These are phyloP conservation scores for Luperina nickerlii DNA, from an alignment of 2,888 invertebrate species.

Conservation along the genomic window DNA sequence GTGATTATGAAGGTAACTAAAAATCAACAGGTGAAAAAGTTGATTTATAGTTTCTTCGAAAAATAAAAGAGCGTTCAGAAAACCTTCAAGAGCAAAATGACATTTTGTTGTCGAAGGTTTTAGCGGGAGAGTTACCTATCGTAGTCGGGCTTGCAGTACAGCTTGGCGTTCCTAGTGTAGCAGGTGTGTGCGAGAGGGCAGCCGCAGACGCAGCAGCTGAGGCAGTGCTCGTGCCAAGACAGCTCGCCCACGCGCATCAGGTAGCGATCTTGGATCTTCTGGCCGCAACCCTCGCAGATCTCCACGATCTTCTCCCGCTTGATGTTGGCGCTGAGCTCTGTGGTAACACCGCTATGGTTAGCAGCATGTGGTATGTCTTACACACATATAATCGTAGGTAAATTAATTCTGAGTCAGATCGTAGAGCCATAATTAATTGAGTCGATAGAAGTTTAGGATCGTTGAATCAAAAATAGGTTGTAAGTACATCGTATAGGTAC, in stretches of 20 bases:
- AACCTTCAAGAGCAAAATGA: slow-evolving; percentile 35
- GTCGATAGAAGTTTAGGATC: background rate
- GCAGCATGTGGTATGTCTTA: slow-evolving; percentile 76
- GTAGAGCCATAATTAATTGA: background rate
- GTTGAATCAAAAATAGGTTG: slow-evolving; percentile 1
- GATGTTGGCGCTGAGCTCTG: slow-evolving; percentile 90
- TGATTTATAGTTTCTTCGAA: slow-evolving; percentile 7
- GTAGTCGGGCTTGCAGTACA: slow-evolving; percentile 99
- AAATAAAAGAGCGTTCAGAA: background rate
- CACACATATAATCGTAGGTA: slow-evolving; percentile 1
- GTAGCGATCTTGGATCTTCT: slow-evolving; percentile 98
- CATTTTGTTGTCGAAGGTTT: slow-evolving; percentile 28
- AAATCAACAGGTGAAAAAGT: slow-evolving; percentile 2
- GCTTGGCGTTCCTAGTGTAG: slow-evolving; percentile 97
- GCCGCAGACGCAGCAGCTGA: slow-evolving; percentile 98
- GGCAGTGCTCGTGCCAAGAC: slow-evolving; percentile 99
- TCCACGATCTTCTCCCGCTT: slow-evolving; percentile 95
- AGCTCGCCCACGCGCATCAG: slow-evolving; percentile 98
- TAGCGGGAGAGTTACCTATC: slow-evolving; percentile 93
- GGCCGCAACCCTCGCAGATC: slow-evolving; percentile 98
- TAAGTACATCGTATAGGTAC: background rate
- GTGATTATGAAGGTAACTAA: background rate
- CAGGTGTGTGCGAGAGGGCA: slow-evolving; percentile 97
- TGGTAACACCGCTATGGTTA: slow-evolving; percentile 74
- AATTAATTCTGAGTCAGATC: background rate